Conservation (phyloP, 2,888 invertebrate species). For the Drosophila quinaria region DNA sequence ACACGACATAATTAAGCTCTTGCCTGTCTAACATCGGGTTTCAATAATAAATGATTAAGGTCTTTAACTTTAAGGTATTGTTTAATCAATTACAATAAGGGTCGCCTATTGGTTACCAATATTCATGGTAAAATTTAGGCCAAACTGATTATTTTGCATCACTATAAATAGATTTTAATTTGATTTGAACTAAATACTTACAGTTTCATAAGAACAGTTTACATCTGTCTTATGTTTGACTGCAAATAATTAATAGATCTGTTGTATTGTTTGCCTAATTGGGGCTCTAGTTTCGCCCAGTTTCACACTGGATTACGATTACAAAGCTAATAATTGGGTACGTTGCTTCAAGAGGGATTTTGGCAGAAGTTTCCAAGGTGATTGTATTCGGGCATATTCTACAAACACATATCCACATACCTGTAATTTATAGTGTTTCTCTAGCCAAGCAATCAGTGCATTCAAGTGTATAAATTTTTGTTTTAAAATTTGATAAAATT, state of each 20-base stretch:
- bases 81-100: constrained; percentile 12
- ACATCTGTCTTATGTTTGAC: background rate
- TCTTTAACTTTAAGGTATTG: background rate
- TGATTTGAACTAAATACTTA: background rate
- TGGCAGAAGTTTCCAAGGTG: no score
- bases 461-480: no score
- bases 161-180: background rate
- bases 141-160: background rate
- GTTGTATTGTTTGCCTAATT: background rate
- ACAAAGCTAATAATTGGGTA: background rate
- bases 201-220: no score
- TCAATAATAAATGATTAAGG: background rate
- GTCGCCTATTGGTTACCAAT: background rate
- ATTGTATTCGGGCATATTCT: no score
- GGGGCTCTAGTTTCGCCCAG: background rate
- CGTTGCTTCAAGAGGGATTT: no score
- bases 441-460: no score
- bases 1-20: constrained; percentile 16
- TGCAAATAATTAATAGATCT: background rate
- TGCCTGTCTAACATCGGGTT: background rate
- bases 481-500: no score
- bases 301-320: background rate
- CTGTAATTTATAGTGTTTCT: no score
- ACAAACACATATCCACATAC: no score
- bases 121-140: background rate